These are phyloP conservation scores for Lycopodina hypogea DNA, from an alignment of 37 sponge, comb jelly and placozoan species.

Conservation along the genomic window DNA sequence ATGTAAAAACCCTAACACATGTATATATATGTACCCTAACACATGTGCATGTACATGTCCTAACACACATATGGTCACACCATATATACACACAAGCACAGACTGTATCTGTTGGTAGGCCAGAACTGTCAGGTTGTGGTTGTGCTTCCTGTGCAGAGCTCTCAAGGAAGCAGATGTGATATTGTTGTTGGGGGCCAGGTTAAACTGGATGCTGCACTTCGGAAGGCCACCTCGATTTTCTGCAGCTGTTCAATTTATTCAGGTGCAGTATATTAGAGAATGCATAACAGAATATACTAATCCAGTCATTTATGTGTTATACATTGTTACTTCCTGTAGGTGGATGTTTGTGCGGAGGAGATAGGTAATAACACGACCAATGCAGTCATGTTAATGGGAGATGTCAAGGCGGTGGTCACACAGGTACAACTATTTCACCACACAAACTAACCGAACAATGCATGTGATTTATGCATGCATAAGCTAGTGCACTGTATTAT, in stretches of 20 bases:
- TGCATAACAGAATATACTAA: not conserved
- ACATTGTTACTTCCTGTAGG: slow-evolving; percentile 21
- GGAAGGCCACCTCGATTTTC: slow-evolving; percentile 83
- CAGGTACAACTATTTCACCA: too few species aligned
- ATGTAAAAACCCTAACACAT: too few species aligned
- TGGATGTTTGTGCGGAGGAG: slow-evolving; percentile 88
- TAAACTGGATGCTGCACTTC: slow-evolving; percentile 97
- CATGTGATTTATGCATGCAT: too few species aligned
- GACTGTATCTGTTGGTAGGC: too few species aligned
- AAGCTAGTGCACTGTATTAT: too few species aligned
- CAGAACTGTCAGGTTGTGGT: not conserved
- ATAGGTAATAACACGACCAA: slow-evolving; percentile 58
- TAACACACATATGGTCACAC: not conserved
- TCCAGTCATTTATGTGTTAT: not conserved
- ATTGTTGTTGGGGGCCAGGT: slow-evolving; percentile 80
- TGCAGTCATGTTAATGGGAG: slow-evolving; percentile 66
- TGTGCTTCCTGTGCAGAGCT: not conserved
- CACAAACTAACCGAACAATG: too few species aligned
- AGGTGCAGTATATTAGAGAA: slow-evolving; percentile 30
- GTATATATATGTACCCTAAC: not conserved
- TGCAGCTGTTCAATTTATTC: slow-evolving; percentile 65
- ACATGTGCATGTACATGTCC: not conserved
- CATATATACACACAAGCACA: too few species aligned
- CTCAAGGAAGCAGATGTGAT: slow-evolving; percentile 80
- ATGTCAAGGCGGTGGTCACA: slow-evolving; percentile 61